Evolutionary conservation across 2,113 vertebrate genomes (phyloP), one percentile per base, ranked within the genome.

Genomic region (Bubo scandiacus): DNA sequence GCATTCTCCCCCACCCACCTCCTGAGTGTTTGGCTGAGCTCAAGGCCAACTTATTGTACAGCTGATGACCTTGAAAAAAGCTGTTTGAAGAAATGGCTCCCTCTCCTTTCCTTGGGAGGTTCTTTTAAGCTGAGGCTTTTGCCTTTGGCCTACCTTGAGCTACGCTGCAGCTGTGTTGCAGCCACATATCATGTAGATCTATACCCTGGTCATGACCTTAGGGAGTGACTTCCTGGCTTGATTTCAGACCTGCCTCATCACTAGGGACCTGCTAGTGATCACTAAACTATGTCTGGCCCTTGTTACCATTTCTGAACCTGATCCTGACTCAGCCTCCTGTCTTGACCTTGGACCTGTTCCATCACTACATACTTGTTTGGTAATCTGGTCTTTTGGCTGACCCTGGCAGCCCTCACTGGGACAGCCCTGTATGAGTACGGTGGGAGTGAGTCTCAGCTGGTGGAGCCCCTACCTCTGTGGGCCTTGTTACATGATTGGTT

Each of bases 321-420:
- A 54, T 62, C 73, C 36, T 52, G 49, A 67, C 42, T 87, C 65
- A 70, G 1, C 7, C 30, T 85, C 32, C 57, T 66, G 12, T 54
- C 49, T 40, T 70, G 61, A 63, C 19, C 27, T 74, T 74, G 27
- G 27, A 68, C 42, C 27, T 68, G 22, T 49, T 55, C 45, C 72
- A 62, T 67, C 55, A 71, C 16, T 79, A 66, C 4, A 2, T 68
- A 63, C 7, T 42, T 75, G 19, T 79, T 62, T 49, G 27, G 34
- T 49, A 54, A 34, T 3, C 5, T 2, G 23, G 55, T 26, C 6
- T 66, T 81, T 5, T 52, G 55, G 59, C 27, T 87, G 78, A 40
- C 15, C 0, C 0, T 29, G 9, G 15, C 16, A 38, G 22, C 36
- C 10, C 34, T 68, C 0, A 1, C 16, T 73, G 30, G 49, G 51